Evolutionary conservation across 2,888 invertebrate species (phyloP).

Genomic region (Standfussiana lucernea): DNA sequence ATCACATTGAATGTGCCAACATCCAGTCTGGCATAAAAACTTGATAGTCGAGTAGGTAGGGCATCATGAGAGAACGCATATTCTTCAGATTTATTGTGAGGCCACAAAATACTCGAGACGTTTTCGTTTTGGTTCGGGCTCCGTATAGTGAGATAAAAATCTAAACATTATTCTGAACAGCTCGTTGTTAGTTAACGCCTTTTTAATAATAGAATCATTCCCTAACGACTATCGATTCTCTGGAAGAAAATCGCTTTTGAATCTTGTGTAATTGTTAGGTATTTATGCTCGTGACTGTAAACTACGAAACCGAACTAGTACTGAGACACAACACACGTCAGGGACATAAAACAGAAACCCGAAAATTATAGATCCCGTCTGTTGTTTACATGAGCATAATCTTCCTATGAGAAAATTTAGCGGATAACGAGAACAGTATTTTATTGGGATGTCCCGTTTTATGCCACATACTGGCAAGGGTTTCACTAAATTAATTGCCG

Average conservation of each 20-base stretch:
- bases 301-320: background rate
- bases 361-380: background rate
- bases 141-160: too few relatives aligned
- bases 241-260: background rate
- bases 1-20: too few relatives aligned
- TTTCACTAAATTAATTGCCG: constrained; percentile 63
- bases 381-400: constrained; percentile 48
- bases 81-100: too few relatives aligned
- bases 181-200: too few relatives aligned
- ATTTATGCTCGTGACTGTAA: too few relatives aligned
- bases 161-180: too few relatives aligned
- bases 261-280: background rate
- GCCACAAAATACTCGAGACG: too few relatives aligned
- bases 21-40: too few relatives aligned
- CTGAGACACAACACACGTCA: background rate
- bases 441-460: constrained; percentile 52
- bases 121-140: too few relatives aligned
- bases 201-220: background rate
- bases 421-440: constrained; percentile 44
- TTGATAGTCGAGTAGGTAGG: too few relatives aligned
- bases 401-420: constrained; percentile 25
- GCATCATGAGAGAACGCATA: too few relatives aligned
- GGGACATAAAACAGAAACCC: background rate
- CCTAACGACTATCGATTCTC: too few relatives aligned
- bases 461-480: constrained; percentile 51